Base-by-base conservation (phyloP, 2,113 vertebrate species). In the Thinocorus orbignyianus region DNA sequence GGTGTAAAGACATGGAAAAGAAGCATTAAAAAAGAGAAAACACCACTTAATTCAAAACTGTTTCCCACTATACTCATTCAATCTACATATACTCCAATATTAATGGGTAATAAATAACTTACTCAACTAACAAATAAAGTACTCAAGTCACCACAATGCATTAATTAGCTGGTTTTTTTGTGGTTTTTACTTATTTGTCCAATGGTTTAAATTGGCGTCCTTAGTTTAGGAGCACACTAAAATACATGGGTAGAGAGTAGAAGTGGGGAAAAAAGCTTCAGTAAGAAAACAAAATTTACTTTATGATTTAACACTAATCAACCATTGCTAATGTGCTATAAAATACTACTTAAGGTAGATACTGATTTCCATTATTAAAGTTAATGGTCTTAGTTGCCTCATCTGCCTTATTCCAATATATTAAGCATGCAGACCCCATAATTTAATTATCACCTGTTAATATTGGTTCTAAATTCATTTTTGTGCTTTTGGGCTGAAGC, bases 401-500 rank as follows among this genome's bases (percentile, higher is more conserved):
- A 92, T 91, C 94, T 97, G 71, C 93, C 87, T 97, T 95, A 95
- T 83, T 96, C 61, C 93, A 95, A 86, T 86, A 93, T 95, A 96
- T 96, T 97, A 96, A 92, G 62, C 82, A 97, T 96, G 84, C 88
- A 97, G 94, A 96, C 97, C 82, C 92, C 83, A 96, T 96, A 94
- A 97, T 98, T 98, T 97, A 97, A 97, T 98, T 98, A 98, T 97
- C 95, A 97, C 95, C 93, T 98, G 92, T 96, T 98, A 98, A 97
- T 97, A 97, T 95, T 97, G 93, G 92, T 95, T 97, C 89, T 97
- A 90, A 97, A 95, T 97, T 97, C 55, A 96, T 97, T 97, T 96
- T 88, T 98, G 84, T 97, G 86, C 96, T 97, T 96, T 97, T 95
- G 95, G 86, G 94, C 95, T 97, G 94, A 96, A 97, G 96, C 92